phyloP scores from a whole-genome alignment of 37 sponge, comb jelly and placozoan genomes.

The Haliclona indistincta region DNA sequence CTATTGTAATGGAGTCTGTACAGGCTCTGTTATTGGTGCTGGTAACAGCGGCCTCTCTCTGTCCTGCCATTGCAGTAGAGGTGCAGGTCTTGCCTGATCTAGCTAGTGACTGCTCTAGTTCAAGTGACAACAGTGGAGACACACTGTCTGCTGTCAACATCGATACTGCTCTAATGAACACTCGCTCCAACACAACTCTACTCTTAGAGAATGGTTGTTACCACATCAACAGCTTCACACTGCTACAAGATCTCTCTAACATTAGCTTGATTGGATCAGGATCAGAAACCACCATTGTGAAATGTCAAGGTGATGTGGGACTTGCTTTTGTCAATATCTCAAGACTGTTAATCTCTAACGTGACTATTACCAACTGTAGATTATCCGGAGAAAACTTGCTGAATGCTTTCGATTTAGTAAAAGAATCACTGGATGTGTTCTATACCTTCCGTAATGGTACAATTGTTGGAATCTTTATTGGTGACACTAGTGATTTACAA shows the following conservation, averaged over 20 bases:
- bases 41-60: no score
- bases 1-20: no score
- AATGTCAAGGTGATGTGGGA: not conserved
- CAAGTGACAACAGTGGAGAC: not conserved
- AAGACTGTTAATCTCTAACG: not conserved
- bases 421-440: not conserved
- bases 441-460: not conserved
- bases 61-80: no score
- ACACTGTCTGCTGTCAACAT: not conserved
- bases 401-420: not conserved
- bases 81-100: no score
- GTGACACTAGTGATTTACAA: not conserved
- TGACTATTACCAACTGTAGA: slow-evolving; percentile 4
- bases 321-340: slow-evolving; percentile 4
- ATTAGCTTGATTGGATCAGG: not conserved
- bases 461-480: not conserved
- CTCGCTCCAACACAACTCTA: slow-evolving; percentile 15
- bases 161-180: no score
- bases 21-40: no score
- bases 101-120: no score
- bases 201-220: not conserved
- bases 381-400: not conserved
- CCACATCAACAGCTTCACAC: not conserved
- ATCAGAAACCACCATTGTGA: not conserved
- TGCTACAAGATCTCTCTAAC: not conserved